Base-by-base conservation (phyloP, 1,140 invertebrate genomes). In the Platyscapa corneri region DNA sequence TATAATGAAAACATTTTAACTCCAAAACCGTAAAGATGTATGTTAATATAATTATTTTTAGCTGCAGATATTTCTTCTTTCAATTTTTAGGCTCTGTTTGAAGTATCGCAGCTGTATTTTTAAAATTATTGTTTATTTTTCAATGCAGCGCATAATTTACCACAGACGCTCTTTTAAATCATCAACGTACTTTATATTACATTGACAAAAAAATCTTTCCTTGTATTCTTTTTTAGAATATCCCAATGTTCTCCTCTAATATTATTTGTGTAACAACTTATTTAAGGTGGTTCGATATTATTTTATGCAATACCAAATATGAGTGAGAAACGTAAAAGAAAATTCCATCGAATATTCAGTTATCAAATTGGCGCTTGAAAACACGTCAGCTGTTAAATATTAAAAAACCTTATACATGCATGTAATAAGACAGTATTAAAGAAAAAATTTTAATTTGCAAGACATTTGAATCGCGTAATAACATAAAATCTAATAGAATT, bases 21-120 rank as follows among this genome's bases (percentile, higher is more conserved):
- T 74, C n/a, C 37, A 16, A 27, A 42, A 39, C 23, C 37, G 37
- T 74, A 74, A 74, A 10, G n/a, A n/a, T 74, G 23, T 74, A 42
- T 42, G 70, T 74, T 42, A 74, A 74, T 74, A 74, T 42, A 42
- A 42, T 74, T 74, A 42, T 74, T 37, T 42, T 42, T 42, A n/a
- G 37, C 70, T 0, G 39, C 10, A n/a, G 1, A 42, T 74, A 74
- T 74, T n/a, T 74, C 70, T 42, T 74, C n/a, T 74, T 37, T 74
- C 39, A 74, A 74, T 42, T 74, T 72, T 72, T 42, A n/a, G 37
- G 16, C 6, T 12, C n/a, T 2, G 12, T 8, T 42, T 27, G 42
- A 2, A 27, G 37, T 42, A 23, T 18, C 18, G 18, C 49, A 53
- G 16, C 16, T 53, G 16, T 7, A 46, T 46, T 72, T 37, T 72